phyloP scores from a whole-genome alignment of 2,113 vertebrate genomes.

The Elachura formosa region DNA sequence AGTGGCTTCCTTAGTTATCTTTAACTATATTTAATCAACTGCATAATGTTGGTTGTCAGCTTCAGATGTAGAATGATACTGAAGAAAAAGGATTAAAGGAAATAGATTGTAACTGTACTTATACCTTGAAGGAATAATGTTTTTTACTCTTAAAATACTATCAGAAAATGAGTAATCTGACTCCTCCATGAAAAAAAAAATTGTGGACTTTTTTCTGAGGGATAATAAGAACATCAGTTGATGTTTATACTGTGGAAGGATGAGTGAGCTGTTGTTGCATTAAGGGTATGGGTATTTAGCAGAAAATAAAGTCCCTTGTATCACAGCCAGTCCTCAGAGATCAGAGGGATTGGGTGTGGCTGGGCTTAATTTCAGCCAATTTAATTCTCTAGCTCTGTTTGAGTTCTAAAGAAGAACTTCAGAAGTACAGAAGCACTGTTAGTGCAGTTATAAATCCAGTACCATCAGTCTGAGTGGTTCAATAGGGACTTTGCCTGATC shows the following conservation, averaged over 20 bases:
- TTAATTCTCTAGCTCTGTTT: neutral
- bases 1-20: neutral
- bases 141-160: neutral
- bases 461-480: neutral
- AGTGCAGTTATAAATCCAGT: neutral
- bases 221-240: neutral
- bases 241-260: neutral
- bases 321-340: neutral
- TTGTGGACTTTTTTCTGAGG: neutral
- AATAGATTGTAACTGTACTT: neutral
- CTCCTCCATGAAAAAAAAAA: neutral
- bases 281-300: neutral
- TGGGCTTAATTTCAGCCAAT: neutral
- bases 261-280: neutral
- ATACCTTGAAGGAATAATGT: neutral
- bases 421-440: neutral
- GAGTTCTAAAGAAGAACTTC: neutral
- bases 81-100: neutral
- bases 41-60: neutral
- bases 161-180: neutral
- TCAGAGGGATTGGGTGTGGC: neutral
- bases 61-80: neutral
- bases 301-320: neutral
- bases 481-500: neutral
- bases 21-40: neutral